phyloP scores from a whole-genome alignment of 2,797 vertebrate genomes.

The Scolopax rusticola region DNA sequence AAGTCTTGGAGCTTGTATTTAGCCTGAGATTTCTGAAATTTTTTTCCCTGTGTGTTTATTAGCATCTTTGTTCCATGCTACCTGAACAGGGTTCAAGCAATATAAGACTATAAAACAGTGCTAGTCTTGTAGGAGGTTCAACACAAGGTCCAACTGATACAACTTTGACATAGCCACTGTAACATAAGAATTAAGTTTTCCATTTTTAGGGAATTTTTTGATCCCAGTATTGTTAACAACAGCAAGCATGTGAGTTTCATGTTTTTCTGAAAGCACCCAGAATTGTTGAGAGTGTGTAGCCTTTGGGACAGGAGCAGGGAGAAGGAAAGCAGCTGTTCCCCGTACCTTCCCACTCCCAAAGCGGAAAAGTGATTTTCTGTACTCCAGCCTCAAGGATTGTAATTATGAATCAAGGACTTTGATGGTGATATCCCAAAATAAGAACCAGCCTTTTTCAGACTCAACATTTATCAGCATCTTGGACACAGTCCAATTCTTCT shows the following conservation, averaged over 20 bases:
- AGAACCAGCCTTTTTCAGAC: slow-evolving; percentile 38
- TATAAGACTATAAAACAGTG: background rate
- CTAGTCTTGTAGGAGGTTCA: background rate
- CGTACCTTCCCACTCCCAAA: slow-evolving; percentile 29
- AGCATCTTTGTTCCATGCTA: background rate
- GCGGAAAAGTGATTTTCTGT: slow-evolving; percentile 29
- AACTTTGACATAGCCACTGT: background rate
- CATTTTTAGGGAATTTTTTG: background rate
- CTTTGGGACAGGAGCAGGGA: background rate
- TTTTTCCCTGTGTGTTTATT: background rate
- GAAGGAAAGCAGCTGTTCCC: slow-evolving; percentile 36
- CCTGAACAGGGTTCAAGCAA: background rate
- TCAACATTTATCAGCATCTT: slow-evolving; percentile 40
- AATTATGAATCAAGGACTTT: slow-evolving; percentile 55
- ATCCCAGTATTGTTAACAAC: background rate
- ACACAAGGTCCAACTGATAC: fast-evolving
- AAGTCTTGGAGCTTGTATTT: background rate
- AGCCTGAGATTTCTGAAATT: background rate
- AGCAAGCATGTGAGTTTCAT: background rate
- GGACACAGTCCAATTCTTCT: slow-evolving; percentile 15
- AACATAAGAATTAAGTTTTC: background rate
- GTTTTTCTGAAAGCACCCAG: background rate
- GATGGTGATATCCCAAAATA: slow-evolving; percentile 56
- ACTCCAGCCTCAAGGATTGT: background rate
- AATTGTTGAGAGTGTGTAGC: background rate